These are phyloP conservation scores for Cololabis saira DNA, from an alignment of 2,113 vertebrate genomes.

Conservation along the genomic window DNA sequence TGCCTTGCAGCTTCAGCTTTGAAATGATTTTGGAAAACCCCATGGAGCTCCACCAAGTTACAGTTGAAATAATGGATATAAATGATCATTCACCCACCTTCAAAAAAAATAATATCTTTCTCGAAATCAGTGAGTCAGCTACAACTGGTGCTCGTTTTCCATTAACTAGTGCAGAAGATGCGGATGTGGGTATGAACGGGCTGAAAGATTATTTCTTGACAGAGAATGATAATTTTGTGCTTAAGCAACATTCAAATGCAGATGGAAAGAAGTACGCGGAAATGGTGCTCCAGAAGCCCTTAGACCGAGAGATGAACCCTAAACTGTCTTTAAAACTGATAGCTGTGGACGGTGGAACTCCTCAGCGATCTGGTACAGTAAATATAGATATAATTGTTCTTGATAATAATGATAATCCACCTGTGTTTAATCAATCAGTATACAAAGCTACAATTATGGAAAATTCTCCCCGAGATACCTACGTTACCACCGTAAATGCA, in stretches of 20 bases:
- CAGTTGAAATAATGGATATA: constrained; percentile 47
- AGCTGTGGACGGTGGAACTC: constrained; percentile 67
- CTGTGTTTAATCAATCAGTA: constrained; percentile 56
- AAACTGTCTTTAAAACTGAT: constrained; percentile 50
- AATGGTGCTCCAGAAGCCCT: constrained; percentile 74
- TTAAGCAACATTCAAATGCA: constrained; percentile 61
- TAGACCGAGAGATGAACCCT: constrained; percentile 72
- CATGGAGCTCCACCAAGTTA: constrained; percentile 41
- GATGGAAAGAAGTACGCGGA: constrained; percentile 71
- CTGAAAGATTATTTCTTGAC: constrained; percentile 76
- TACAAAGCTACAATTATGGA: constrained; percentile 59
- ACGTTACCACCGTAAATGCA: constrained; percentile 44
- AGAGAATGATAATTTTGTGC: constrained; percentile 61
- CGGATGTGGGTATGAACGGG: constrained; percentile 74
- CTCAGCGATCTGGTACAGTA: constrained; percentile 67
- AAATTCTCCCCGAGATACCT: constrained; percentile 35
- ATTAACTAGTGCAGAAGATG: constrained; percentile 61
- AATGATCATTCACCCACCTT: constrained; percentile 49
- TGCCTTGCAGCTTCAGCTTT: constrained; percentile 19
- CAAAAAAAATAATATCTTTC: constrained; percentile 1
- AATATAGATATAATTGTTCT: constrained; percentile 55
- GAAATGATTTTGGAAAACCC: constrained; percentile 69
- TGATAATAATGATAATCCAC: constrained; percentile 65
- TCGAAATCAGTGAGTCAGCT: constrained; percentile 52
- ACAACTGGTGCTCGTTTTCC: constrained; percentile 28